Base-by-base conservation (phyloP, 2,797 vertebrate species). In the Chlorospingus semifuscus region DNA sequence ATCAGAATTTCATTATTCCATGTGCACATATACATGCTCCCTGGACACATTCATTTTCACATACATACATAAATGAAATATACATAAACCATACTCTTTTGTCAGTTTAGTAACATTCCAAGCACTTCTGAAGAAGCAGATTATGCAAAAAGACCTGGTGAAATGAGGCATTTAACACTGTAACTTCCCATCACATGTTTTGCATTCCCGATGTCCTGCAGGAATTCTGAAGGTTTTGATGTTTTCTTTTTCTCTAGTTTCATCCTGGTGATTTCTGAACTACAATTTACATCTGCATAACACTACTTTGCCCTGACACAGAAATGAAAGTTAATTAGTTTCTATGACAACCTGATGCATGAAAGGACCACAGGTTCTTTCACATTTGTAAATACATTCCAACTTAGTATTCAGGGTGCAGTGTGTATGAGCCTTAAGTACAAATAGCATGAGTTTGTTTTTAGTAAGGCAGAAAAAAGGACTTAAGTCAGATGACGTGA, bases 271-370 rank as follows among this genome's bases (percentile, higher is more conserved):
- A 97, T 97, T 98, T 95, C 85, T 94, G 96, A 96, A 97, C 96
- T 96, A 96, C 95, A 97, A 94, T 97, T 98, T 98, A 97, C 94
- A 96, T 96, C 96, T 97, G 94, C 89, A 95, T 96, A 94, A 89
- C 87, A 95, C 94, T 96, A 96, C 96, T 97, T 97, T 97, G 95
- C 93, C 93, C 97, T 97, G 97, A 97, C 96, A 97, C 75, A 97
- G 94, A 97, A 98, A 98, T 97, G 96, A 97, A 97, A 98, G 95
- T 98, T 98, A 98, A 98, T 97, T 98, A 97, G 97, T 98, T 97
- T 98, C 97, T 98, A 98, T 98, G 97, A 97, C 84, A 96, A 98
- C 96, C 94, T 96, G 90, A 95, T 97, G 97, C 97, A 97, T 97
- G 96, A 98, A 97, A 97, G 95, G 93, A 97, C 95, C 83, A 94